Base-by-base conservation (phyloP, 2,113 vertebrate genomes). In the Grammomys dolichurus region DNA sequence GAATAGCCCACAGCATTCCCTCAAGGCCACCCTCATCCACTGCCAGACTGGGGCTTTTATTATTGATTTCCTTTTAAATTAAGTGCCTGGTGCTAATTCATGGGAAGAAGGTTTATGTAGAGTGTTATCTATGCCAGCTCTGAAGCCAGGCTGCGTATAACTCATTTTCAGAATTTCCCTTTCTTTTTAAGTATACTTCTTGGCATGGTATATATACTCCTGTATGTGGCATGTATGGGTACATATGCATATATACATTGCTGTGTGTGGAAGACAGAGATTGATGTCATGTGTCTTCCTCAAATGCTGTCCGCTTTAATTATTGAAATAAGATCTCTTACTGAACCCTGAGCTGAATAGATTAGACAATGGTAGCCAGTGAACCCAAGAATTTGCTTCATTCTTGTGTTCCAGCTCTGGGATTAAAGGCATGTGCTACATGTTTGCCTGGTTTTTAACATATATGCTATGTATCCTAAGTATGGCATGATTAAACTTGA, bases 31-130 rank as follows among this genome's bases (percentile, higher is more conserved):
- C 13, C 48, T 26, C n/a, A 2, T 14, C 28, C 31, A 20, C n/a
- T 56, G 36, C 31, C 22, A 86, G 31, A 70, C 60, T 0, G 7
- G 20, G 10, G 11, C 48, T 81, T 40, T 84, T 58, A 85, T 12
- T 80, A 20, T 51, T 0, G 20, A 91, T 43, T 88, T 84, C 51
- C 56, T 69, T 92, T 95, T 54, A 69, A 90, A 86, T 92, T 92
- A 94, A 76, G n/a, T 81, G 58, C 1, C 46, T 94, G 48, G 48
- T 89, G 51, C 48, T 89, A 58, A 82, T 48, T 67, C 36, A 78
- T 46, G 26, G 9, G 46, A 69, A 11, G 11, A 92, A 89, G 2
- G 19, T 77, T 95, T 43, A 36, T 26, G 40, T 26, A 6, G 63
- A 48, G 48, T 73, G 4, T 22, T 31, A 89, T 17, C 12, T 40